Evolutionary conservation across 1,140 invertebrate genomes (phyloP), one percentile per base, ranked within the genome.

Genomic region (Ganaspis sp.): DNA sequence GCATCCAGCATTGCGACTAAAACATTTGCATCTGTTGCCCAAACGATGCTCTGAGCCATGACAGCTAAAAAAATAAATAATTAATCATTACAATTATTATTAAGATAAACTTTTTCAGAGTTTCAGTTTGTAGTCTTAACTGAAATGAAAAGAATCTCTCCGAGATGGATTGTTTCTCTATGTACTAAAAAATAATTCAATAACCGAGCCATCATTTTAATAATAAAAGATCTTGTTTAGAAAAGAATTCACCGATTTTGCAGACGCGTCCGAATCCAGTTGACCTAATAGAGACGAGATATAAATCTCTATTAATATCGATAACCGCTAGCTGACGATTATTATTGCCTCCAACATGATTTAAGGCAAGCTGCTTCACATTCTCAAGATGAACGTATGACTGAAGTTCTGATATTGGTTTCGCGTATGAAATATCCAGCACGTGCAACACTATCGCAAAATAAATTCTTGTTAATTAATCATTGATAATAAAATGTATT

Each of bases 11-110:
- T 94, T 1, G 95, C 95, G 26, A 95, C 95, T 76, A 98, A 89
- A 85, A 98, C 96, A 87, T 97, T 97, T 1, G 95, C 93, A 74
- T 94, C 94, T 72, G 94, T 94, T 83, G 97, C 96, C 96, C 97
- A 98, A 77, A 92, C 92, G 54, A 98, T 93, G 15, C 94, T 94
- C 38, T 95, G 94, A 1, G 97, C 94, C 93, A 97, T 96, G 21
- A 93, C 92, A 78, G 94, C 95, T 95, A 75, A 26, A 78, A 69
- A 64, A 34, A 45, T 70, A 17, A 69, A 19, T 58, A n/a, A 11
- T 40, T n/a, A n/a, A n/a, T n/a, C n/a, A n/a, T n/a, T n/a, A n/a
- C n/a, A n/a, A n/a, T n/a, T n/a, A n/a, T n/a, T n/a, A n/a, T n/a
- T n/a, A n/a, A n/a, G n/a, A n/a, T n/a, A n/a, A n/a, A n/a, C n/a